Conservation (phyloP, 2,797 vertebrate genomes). For the Labroides dimidiatus region DNA sequence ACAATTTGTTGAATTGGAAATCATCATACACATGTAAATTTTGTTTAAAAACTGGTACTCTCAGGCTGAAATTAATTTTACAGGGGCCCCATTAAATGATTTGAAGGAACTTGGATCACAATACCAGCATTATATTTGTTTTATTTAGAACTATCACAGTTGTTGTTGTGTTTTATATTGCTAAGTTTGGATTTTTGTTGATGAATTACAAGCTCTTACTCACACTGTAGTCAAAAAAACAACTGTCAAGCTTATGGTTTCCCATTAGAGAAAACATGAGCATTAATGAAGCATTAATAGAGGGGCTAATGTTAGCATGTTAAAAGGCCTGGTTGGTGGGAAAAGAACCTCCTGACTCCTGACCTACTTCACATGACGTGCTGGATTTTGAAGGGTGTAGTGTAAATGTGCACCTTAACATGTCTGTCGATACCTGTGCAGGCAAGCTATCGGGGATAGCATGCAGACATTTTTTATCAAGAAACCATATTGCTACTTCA, state of each 20-base stretch:
- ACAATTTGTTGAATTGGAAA: too few relatives aligned
- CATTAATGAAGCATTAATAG: not conserved
- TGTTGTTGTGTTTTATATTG: too few relatives aligned
- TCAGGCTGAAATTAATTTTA: too few relatives aligned
- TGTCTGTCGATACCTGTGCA: constrained; percentile 44
- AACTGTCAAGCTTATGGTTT: not conserved
- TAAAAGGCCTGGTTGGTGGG: constrained; percentile 22
- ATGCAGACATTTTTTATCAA: not conserved
- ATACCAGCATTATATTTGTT: too few relatives aligned
- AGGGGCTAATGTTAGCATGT: constrained; percentile 10
- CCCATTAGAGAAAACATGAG: not conserved
- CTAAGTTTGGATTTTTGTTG: too few relatives aligned
- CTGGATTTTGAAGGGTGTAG: not conserved
- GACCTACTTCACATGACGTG: constrained; percentile 19
- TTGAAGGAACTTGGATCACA: too few relatives aligned
- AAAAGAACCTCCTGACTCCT: constrained; percentile 9
- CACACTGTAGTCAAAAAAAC: not conserved
- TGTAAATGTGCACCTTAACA: constrained; percentile 33
- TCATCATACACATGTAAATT: too few relatives aligned
- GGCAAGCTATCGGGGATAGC: constrained; percentile 22
- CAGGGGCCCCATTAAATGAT: too few relatives aligned
- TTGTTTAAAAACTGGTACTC: too few relatives aligned
- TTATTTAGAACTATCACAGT: too few relatives aligned
- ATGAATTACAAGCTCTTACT: not conserved
- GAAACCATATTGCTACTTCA: not conserved